Base-by-base conservation (phyloP, 2,113 vertebrate species). In the Peromyscus californicus region DNA sequence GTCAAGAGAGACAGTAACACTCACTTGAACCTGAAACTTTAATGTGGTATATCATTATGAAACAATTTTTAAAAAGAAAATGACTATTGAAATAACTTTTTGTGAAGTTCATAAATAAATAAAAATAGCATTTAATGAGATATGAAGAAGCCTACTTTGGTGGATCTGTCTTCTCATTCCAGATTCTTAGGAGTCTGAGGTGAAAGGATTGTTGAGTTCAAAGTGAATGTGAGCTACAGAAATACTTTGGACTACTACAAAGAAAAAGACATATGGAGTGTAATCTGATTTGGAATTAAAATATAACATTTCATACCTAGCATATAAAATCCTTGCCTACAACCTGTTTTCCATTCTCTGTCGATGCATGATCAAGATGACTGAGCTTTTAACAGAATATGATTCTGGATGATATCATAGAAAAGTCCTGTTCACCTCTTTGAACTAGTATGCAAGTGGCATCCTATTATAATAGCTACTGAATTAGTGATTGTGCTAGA, bases 401-500 rank as follows among this genome's bases (percentile, higher is more conserved):
- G 22, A 3, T 51, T n/a, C 91, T n/a, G 6, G 59, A 65, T 29
- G 9, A 63, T 59, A 42, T 36, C 21, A 12, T 26, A 36, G n/a
- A 74, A 54, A 10, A 63, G 13, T 26, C 7, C 21, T 26, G 5
- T 86, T 54, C 45, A 10, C 1, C 65, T 59, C 54, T 10, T 88
- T 85, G 3, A 12, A 80, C 26, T 88, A 59, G 51, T 26, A 76
- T 67, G 2, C 90, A n/a, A 83, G 17, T 93, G 85, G 87, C 70
- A 78, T 63, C 72, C 17, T 69, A 51, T 84, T 65, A 31, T 39
- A 92, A 69, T 84, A 29, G 36, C 48, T 85, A 11, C 91, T 51
- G 70, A 78, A 80, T 76, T 33, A 76, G 33, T 72, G 16, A 80
- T 82, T 80, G n/a, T 80, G 83, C 89, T 87, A 88, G 42, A 89